A percentile compares a stretch with the other conserved stretches of the same genome.
Conservation (phyloP, 2,113 vertebrate species). For the Spea bombifrons region DNA sequence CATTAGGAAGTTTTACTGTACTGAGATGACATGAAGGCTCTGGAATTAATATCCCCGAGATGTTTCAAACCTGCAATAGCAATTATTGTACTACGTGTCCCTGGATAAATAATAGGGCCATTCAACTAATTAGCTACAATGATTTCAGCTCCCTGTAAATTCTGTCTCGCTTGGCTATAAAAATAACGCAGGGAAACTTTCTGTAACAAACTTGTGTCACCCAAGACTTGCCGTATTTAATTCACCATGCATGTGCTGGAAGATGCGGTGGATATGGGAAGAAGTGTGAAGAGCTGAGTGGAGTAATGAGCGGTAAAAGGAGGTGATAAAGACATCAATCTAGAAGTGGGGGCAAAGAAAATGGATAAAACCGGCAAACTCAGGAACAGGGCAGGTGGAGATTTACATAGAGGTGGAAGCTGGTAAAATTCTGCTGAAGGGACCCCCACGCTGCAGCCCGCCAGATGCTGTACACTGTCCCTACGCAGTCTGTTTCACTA, state of each 20-base stretch:
- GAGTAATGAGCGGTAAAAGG: not conserved
- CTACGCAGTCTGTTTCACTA: no score
- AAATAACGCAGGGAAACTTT: constrained; percentile 71
- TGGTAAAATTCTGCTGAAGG: not conserved
- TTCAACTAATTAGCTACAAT: constrained; percentile 83
- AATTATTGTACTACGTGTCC: constrained; percentile 83
- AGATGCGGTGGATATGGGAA: constrained; percentile 13
- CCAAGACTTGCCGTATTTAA: constrained; percentile 55
- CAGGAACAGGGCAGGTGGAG: no score
- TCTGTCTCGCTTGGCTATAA: constrained; percentile 71
- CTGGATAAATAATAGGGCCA: constrained; percentile 84
- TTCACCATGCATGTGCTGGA: constrained; percentile 52
- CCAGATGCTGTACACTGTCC: no score
- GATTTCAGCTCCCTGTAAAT: constrained; percentile 77
- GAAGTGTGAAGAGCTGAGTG: constrained; percentile 1
- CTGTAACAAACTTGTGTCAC: constrained; percentile 72
- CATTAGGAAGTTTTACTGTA: constrained; percentile 86
- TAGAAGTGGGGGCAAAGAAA: not conserved
- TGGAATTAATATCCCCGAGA: constrained; percentile 85
- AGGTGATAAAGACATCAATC: not conserved
- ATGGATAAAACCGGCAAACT: not conserved
- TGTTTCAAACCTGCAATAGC: constrained; percentile 81
- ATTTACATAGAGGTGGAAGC: no score
- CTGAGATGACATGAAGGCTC: constrained; percentile 81
- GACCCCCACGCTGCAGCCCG: not conserved